These are phyloP conservation scores for Perognathus longimembris DNA, from an alignment of 2,113 vertebrate species.

Conservation along the genomic window DNA sequence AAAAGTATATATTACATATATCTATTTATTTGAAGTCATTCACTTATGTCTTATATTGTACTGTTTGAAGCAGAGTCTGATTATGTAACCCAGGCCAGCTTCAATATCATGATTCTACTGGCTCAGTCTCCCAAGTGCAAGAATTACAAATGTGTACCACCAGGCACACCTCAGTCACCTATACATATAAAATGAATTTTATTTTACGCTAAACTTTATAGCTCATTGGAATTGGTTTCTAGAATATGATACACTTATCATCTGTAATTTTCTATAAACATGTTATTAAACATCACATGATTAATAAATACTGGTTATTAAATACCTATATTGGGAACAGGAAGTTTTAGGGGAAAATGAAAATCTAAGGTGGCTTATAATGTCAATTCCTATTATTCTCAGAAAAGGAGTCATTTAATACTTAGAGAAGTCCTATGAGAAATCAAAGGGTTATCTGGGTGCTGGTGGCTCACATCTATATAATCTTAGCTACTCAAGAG, in stretches of 20 bases:
- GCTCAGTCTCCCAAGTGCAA: background rate
- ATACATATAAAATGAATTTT: background rate
- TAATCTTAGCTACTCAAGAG: no score
- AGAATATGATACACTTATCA: background rate
- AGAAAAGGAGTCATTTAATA: background rate
- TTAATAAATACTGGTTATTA: slow-evolving; percentile 11
- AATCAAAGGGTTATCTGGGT: background rate
- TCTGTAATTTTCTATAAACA: background rate
- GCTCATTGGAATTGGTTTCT: background rate
- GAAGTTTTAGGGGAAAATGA: background rate
- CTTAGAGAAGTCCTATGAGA: background rate
- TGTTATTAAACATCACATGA: background rate
- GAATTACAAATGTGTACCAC: background rate
- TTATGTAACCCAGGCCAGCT: background rate
- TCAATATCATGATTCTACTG: background rate
- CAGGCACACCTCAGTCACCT: background rate
- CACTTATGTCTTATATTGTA: background rate
- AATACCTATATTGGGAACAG: background rate
- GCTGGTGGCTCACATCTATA: no score
- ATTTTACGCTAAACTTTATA: background rate
- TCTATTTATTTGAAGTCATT: background rate
- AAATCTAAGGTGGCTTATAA: background rate
- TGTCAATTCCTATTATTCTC: background rate
- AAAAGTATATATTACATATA: no score
- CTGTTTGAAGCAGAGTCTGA: background rate